Evolutionary conservation across 2,888 invertebrate genomes (phyloP).

Genomic region (Lasioglossum marginatum): DNA sequence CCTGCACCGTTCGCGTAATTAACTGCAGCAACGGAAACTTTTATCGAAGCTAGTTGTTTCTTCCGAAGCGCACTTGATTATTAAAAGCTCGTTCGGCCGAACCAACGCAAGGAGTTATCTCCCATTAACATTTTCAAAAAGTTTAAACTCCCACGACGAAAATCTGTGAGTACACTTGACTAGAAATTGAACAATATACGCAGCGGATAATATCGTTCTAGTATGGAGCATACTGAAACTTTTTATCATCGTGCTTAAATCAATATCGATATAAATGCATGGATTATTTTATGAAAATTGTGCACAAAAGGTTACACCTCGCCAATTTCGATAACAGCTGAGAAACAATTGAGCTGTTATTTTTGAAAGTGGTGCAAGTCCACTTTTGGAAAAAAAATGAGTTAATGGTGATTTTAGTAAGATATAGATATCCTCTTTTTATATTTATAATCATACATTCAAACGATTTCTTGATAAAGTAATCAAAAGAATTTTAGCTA

Average conservation of each 20-base stretch:
- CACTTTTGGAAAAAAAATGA: too few relatives aligned
- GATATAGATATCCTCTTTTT: too few relatives aligned
- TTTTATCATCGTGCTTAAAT: background rate
- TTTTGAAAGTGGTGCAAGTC: too few relatives aligned
- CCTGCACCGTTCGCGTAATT: slow-evolving; percentile 61
- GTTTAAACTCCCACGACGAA: background rate
- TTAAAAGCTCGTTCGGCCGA: slow-evolving; percentile 34
- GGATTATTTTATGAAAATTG: too few relatives aligned
- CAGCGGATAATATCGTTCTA: background rate
- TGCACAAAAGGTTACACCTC: too few relatives aligned
- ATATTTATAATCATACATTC: too few relatives aligned
- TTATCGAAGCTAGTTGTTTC: slow-evolving; percentile 54
- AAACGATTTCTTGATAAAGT: too few relatives aligned
- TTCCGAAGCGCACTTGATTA: slow-evolving; percentile 29
- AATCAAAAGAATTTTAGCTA: too few relatives aligned
- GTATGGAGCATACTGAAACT: background rate
- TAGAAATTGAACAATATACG: background rate
- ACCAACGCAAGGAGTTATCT: background rate
- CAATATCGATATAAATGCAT: background rate
- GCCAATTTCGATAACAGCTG: too few relatives aligned
- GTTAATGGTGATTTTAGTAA: too few relatives aligned
- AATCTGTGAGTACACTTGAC: too few relatives aligned
- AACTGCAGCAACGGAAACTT: slow-evolving; percentile 59
- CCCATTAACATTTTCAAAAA: background rate
- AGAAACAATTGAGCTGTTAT: too few relatives aligned